Percentiles rank a stretch among this genome's conserved stretches.
These are phyloP conservation scores for Psephotus haematonotus DNA, from an alignment of 2,113 vertebrate species.

Conservation along the genomic window DNA sequence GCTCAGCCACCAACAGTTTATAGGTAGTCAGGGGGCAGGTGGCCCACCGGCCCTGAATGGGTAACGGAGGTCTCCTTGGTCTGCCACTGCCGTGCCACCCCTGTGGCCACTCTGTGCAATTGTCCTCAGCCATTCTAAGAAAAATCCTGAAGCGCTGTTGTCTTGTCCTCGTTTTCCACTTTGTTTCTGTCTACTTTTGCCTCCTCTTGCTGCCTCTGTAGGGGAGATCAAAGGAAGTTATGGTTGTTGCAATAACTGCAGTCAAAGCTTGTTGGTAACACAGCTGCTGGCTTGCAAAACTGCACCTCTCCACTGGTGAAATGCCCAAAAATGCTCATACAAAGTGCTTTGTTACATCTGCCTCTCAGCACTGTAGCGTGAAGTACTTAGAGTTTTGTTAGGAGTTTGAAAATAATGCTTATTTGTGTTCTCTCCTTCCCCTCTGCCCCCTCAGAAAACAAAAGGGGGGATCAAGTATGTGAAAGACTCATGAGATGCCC, in stretches of 20 bases:
- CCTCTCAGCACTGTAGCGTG: background rate
- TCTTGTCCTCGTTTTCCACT: background rate
- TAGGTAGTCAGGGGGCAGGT: background rate
- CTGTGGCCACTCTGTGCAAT: background rate
- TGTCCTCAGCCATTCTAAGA: background rate
- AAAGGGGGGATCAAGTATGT: background rate
- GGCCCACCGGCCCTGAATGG: fast-evolving
- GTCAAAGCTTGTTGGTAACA: background rate
- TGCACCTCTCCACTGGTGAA: background rate
- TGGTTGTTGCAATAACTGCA: background rate
- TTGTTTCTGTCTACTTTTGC: background rate
- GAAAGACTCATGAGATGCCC: background rate
- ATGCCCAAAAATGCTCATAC: background rate
- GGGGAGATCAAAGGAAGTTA: background rate
- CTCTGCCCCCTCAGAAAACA: background rate
- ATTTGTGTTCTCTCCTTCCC: background rate
- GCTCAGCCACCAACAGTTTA: background rate
- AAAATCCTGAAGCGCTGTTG: background rate
- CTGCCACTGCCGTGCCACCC: background rate
- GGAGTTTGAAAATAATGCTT: background rate
- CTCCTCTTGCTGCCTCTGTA: background rate
- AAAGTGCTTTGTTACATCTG: background rate
- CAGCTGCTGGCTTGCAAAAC: background rate
- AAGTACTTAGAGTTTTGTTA: background rate
- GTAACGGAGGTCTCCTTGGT: background rate